phyloP scores from a whole-genome alignment of 2,888 invertebrate genomes.

The Odontocolon sp. region DNA sequence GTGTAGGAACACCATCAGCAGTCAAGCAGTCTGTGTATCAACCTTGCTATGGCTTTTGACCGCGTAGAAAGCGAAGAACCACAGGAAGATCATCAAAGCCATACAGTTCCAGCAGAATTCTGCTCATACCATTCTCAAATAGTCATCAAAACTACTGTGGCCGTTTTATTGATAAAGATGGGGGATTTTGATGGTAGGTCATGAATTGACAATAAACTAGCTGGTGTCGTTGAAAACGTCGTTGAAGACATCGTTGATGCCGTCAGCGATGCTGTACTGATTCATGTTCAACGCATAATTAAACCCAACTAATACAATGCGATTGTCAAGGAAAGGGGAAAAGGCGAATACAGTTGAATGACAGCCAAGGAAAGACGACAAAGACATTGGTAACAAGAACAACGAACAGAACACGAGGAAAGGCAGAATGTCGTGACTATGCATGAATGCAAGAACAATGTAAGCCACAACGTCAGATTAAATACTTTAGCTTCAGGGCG shows the following conservation, averaged over 20 bases:
- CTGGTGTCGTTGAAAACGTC: background rate
- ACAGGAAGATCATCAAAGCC: background rate
- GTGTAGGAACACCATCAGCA: slow-evolving; percentile 27
- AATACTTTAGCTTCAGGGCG: slow-evolving; percentile 62
- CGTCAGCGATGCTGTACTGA: slow-evolving; percentile 26
- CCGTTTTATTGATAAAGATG: background rate
- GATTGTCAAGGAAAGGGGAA: slow-evolving; percentile 20
- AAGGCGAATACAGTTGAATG: slow-evolving; percentile 9
- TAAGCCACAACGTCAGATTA: slow-evolving; percentile 65
- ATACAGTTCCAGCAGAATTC: too few species aligned
- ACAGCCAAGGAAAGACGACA: slow-evolving; percentile 26
- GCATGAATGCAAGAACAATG: slow-evolving; percentile 69
- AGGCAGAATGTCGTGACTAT: slow-evolving; percentile 36
- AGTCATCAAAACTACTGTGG: too few species aligned
- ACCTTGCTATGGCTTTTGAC: slow-evolving; percentile 64
- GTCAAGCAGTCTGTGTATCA: slow-evolving; percentile 63
- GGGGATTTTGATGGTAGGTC: background rate
- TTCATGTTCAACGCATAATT: slow-evolving; percentile 66
- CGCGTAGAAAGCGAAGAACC: background rate
- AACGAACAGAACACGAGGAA: slow-evolving; percentile 25
- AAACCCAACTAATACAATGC: slow-evolving; percentile 67
- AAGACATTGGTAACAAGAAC: slow-evolving; percentile 49
- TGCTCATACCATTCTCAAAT: too few species aligned
- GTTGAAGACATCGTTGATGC: background rate
- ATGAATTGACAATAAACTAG: background rate